These are phyloP conservation scores for Drosophila lacertosa DNA, from an alignment of 1,140 invertebrate species.

Conservation along the genomic window DNA sequence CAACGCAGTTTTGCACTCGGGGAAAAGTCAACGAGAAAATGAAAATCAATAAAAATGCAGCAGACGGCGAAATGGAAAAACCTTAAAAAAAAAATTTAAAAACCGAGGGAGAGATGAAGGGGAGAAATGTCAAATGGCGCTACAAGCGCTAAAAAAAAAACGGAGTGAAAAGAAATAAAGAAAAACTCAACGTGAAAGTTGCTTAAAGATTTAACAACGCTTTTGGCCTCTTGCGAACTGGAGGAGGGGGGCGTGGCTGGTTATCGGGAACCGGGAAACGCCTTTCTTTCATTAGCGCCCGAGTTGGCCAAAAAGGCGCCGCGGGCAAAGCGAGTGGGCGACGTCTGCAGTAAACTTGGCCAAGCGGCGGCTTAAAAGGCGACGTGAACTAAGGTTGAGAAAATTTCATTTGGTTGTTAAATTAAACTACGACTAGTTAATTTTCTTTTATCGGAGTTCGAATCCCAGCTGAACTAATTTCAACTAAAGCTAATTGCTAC, in stretches of 20 bases:
- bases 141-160: slow-evolving; percentile 15
- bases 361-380: not conserved
- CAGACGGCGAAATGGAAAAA: slow-evolving; percentile 34
- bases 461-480: no score
- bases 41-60: slow-evolving; percentile 66
- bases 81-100: slow-evolving; percentile 19
- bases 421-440: no score
- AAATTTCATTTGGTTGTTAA: not conserved
- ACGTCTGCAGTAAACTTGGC: slow-evolving; percentile 3
- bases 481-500: no score
- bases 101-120: slow-evolving; percentile 1
- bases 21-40: slow-evolving; percentile 60
- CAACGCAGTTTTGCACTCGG: slow-evolving; percentile 47
- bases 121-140: slow-evolving; percentile 69
- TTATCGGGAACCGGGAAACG: not conserved
- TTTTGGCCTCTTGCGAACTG: slow-evolving; percentile 16
- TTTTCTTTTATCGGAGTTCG: no score
- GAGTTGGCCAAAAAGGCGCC: not conserved
- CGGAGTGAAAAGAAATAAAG: slow-evolving; percentile 49
- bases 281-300: slow-evolving; percentile 31
- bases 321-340: not conserved
- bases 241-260: not conserved
- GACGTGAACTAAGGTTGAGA: not conserved
- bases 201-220: slow-evolving; percentile 45
- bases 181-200: slow-evolving; percentile 66